Base-by-base conservation (phyloP, 1,140 invertebrate genomes). In the Campoletis sonorensis region DNA sequence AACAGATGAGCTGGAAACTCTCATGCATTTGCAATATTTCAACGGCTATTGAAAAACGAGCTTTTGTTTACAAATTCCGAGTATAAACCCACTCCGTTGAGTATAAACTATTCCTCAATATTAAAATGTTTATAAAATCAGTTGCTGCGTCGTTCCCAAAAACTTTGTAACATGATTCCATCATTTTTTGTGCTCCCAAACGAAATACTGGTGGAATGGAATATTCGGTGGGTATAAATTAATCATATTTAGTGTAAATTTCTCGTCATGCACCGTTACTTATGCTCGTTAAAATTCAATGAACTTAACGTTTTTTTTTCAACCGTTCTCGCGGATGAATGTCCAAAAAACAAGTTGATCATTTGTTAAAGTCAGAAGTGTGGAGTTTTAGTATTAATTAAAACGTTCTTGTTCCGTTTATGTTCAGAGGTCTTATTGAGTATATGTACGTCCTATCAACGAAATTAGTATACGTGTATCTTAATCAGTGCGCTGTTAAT, bases 21-120 rank as follows among this genome's bases (percentile, higher is more conserved):
- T 49, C 54, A 54, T 54, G 85, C 85, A 89, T 88, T 90, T 88
- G 87, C 88, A 90, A 90, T 88, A 90, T 88, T 85, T 82, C 78
- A 67, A 27, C 64, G 79, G 49, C 27, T 75, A 80, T 82, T 79
- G 79, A 61, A 58, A 64, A 54, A 23, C 72, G 72, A 54, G 23
- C 18, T 30, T 37, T 75, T 75, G 23, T 45, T n/a, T 15, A 15
- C 45, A 23, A 75, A 27, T 33, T 33, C 18, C 5, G 10, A 1
- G 30, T 4, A 70, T 18, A 33, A 30, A 30, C 49, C 13, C 13
- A 15, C 4, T n/a, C 13, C n/a, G n/a, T n/a, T n/a, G n/a, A n/a
- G n/a, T n/a, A n/a, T n/a, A n/a, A n/a, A n/a, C n/a, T n/a, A n/a
- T n/a, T n/a, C n/a, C n/a, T n/a, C n/a, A n/a, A n/a, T n/a, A n/a